Percentiles rank a stretch among this genome's conserved stretches.
These are phyloP conservation scores for Porites lobata DNA, from an alignment of 92 coral and sea anemone species.

Conservation along the genomic window DNA sequence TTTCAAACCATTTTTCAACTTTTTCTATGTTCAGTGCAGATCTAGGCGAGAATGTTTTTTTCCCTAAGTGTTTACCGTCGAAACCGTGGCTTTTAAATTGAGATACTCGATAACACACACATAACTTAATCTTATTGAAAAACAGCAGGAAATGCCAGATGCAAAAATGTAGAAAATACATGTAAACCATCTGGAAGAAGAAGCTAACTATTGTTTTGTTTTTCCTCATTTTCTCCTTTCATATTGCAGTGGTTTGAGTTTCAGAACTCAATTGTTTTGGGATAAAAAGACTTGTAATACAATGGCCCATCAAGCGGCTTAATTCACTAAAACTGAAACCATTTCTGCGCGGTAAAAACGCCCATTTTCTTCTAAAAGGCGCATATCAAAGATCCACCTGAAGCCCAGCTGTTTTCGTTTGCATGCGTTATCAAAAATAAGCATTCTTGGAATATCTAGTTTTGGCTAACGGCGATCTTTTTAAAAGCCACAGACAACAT, in stretches of 20 bases:
- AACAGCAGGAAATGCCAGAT: slow-evolving; percentile 50
- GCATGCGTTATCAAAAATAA: slow-evolving; percentile 36
- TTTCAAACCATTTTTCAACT: slow-evolving; percentile 4
- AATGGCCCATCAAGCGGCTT: neutral
- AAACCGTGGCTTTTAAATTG: neutral
- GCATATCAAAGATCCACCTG: neutral
- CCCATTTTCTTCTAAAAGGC: neutral
- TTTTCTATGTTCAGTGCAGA: neutral
- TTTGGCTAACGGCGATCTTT: slow-evolving; percentile 16
- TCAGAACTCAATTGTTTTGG: slow-evolving; percentile 25
- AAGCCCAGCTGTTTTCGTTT: slow-evolving; percentile 51
- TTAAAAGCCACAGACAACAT: slow-evolving; percentile 1
- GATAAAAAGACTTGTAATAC: slow-evolving; percentile 15
- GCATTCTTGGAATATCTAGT: slow-evolving; percentile 43
- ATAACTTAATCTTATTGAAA: neutral
- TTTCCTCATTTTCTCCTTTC: neutral
- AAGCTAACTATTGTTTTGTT: slow-evolving; percentile 3
- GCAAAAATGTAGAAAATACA: slow-evolving; percentile 10
- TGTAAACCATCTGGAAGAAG: slow-evolving; percentile 41
- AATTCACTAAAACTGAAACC: slow-evolving; percentile 24
- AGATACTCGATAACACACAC: neutral
- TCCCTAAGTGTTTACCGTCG: neutral
- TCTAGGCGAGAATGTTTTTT: neutral
- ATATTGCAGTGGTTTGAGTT: slow-evolving; percentile 23
- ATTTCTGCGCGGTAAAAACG: slow-evolving; percentile 13